Conservation (phyloP, 2,888 invertebrate species). For the Hyalella azteca region DNA sequence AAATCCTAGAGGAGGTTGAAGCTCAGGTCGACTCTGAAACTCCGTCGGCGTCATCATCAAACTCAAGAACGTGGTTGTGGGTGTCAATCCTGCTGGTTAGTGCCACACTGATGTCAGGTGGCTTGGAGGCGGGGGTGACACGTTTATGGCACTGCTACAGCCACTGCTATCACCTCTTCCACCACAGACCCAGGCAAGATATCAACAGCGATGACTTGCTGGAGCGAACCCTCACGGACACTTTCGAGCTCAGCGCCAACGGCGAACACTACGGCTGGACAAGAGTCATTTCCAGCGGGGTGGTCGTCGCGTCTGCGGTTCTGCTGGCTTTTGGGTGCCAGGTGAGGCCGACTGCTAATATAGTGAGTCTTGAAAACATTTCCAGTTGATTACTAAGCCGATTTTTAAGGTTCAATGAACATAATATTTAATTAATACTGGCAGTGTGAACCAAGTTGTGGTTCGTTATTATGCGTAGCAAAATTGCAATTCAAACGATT, state of each 20-base stretch:
- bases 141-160: conserved; percentile 53
- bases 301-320: neutral
- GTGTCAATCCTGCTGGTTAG: conserved; percentile 43
- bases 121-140: conserved; percentile 47
- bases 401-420: no score
- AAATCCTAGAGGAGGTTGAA: neutral
- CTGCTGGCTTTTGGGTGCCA: conserved; percentile 20
- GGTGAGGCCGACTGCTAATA: neutral
- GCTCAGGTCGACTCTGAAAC: neutral
- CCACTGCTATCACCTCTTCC: conserved; percentile 47
- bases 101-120: conserved; percentile 40
- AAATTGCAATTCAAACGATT: no score
- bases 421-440: no score
- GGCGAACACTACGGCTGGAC: conserved; percentile 47
- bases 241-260: conserved; percentile 48
- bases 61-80: conserved; percentile 4
- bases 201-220: conserved; percentile 48
- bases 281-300: conserved; percentile 39
- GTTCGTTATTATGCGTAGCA: no score
- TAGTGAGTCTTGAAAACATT: no score
- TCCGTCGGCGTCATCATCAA: neutral
- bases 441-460: no score
- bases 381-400: no score
- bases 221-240: conserved; percentile 52
- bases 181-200: conserved; percentile 35